These are phyloP conservation scores for Micromys minutus DNA, from an alignment of 2,113 vertebrate species.

Conservation along the genomic window DNA sequence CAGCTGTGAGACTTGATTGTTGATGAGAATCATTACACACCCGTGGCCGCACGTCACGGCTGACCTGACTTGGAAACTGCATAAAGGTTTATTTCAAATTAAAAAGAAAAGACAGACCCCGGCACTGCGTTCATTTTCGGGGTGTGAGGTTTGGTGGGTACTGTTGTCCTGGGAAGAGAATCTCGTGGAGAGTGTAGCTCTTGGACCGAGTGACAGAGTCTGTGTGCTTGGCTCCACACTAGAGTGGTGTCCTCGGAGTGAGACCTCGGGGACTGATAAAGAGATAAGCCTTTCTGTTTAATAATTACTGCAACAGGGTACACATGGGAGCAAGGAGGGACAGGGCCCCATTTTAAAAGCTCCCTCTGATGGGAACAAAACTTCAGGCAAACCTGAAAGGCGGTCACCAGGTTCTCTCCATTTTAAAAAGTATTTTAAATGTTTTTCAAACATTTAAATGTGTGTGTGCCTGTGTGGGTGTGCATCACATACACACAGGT, in stretches of 20 bases:
- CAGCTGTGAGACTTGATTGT: conserved; percentile 82
- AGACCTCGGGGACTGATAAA: too few relatives aligned
- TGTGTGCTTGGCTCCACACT: too few relatives aligned
- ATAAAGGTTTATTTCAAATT: conserved; percentile 86
- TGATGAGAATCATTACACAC: conserved; percentile 79
- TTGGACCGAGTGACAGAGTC: too few relatives aligned
- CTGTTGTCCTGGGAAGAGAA: too few relatives aligned
- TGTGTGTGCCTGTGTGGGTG: neutral
- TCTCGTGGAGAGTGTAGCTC: too few relatives aligned
- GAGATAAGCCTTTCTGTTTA: too few relatives aligned
- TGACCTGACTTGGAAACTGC: conserved; percentile 82
- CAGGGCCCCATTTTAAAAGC: neutral
- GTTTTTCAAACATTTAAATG: neutral
- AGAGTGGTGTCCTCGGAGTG: too few relatives aligned
- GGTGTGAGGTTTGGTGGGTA: neutral
- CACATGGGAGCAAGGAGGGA: neutral
- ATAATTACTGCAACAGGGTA: too few relatives aligned
- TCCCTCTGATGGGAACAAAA: neutral
- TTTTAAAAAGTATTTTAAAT: neutral
- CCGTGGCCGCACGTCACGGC: conserved; percentile 78
- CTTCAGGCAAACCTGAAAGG: neutral
- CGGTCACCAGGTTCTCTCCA: neutral
- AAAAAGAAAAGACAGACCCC: conserved; percentile 69
- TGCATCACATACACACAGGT: neutral
- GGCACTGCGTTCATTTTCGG: conserved; percentile 66